Evolutionary conservation across 37 sponge, comb jelly and placozoan species (phyloP).

Genomic region (Beroe forskalii): DNA sequence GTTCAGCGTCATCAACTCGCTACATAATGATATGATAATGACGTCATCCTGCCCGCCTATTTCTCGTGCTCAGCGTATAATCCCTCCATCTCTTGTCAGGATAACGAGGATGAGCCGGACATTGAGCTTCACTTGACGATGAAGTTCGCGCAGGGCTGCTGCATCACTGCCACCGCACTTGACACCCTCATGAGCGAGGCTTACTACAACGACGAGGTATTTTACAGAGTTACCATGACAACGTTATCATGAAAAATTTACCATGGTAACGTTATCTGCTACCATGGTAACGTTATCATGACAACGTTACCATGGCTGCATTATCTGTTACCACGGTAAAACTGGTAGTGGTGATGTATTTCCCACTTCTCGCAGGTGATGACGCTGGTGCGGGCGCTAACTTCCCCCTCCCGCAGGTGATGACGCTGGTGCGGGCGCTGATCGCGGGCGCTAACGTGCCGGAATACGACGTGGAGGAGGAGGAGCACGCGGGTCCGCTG

Average conservation of each 20-base stretch:
- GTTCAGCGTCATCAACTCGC: no score
- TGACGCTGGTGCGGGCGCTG: conserved; percentile 57
- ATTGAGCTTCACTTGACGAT: conserved; percentile 58
- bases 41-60: no score
- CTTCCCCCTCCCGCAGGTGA: conserved; percentile 27
- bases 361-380: conserved; percentile 7
- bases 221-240: no score
- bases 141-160: conserved; percentile 63
- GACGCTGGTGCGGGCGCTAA: conserved; percentile 50
- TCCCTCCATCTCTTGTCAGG: no score
- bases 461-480: conserved; percentile 60
- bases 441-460: conserved; percentile 63
- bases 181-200: conserved; percentile 62
- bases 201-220: conserved; percentile 62
- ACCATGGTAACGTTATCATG: no score
- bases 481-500: conserved; percentile 49
- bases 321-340: no score
- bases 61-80: no score
- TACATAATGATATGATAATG: no score
- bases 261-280: background rate
- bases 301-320: no score
- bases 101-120: conserved; percentile 58
- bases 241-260: background rate
- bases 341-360: no score
- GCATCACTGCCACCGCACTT: conserved; percentile 52